Base-by-base conservation (phyloP, 1,140 invertebrate genomes). In the Chymomyza costata region DNA sequence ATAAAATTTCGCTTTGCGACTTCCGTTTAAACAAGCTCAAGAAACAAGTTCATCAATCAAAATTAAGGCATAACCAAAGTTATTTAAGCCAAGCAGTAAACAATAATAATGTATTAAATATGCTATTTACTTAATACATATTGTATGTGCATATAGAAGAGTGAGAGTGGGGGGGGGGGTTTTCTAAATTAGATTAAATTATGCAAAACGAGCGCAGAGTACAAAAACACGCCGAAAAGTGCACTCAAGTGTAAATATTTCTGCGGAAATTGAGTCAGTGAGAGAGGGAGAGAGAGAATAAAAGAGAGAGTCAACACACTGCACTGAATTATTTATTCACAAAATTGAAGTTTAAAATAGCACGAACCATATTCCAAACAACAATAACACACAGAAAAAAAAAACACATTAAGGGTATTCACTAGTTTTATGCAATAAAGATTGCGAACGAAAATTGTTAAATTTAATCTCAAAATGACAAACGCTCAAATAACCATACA, bases 101-200 rank as follows among this genome's bases (percentile, higher is more conserved):
- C n/a, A n/a, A n/a, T n/a, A n/a, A n/a, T n/a, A n/a, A n/a, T n/a
- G n/a, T n/a, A n/a, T n/a, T n/a, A n/a, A n/a, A n/a, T n/a, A n/a
- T n/a, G n/a, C n/a, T n/a, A n/a, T n/a, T n/a, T n/a, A n/a, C n/a
- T n/a, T n/a, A n/a, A n/a, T n/a, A n/a, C n/a, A n/a, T n/a, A n/a
- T n/a, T n/a, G n/a, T n/a, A n/a, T n/a, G n/a, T n/a, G n/a, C n/a
- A n/a, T n/a, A n/a, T n/a, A n/a, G n/a, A n/a, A n/a, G n/a, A n/a
- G n/a, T n/a, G n/a, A n/a, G n/a, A n/a, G n/a, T n/a, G n/a, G n/a
- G n/a, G n/a, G n/a, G n/a, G n/a, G n/a, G n/a, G n/a, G n/a, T n/a
- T n/a, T n/a, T n/a, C n/a, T n/a, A n/a, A 65, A 65, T 58, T 51
- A 65, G 53, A 65, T 65, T 65, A 64, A 65, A 65, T 65, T 65